Evolutionary conservation across 2,797 vertebrate species (phyloP), one percentile per base, ranked within the genome.

Genomic region (Phrynocephalus forsythii): DNA sequence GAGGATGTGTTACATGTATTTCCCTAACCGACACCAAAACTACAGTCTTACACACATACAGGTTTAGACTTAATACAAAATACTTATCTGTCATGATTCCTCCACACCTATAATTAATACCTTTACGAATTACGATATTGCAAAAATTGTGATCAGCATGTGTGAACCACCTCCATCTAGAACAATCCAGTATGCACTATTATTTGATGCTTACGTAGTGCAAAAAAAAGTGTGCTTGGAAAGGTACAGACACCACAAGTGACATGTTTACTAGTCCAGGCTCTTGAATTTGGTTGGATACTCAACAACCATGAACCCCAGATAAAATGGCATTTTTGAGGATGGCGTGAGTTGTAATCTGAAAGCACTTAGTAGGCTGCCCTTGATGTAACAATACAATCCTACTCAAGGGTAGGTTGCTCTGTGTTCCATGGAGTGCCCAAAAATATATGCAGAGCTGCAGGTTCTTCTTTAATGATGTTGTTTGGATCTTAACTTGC

Each of bases 401-500:
- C 50, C 52, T 63, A 84, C 56, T 76, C 24, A 44, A 18, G 76
- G 20, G 4, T 75, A 67, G n/a, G 9, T n/a, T 33, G 26, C 26
- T n/a, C 26, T 77, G 4, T 85, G 20, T 66, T 77, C 33, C 48
- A 60, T 76, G 28, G 63, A 60, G 66, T 33, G 78, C n/a, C n/a
- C 56, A 77, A 72, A 85, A 67, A 56, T 48, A 15, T 2, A 0
- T 4, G 28, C 4, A 2, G 56, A 3, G n/a, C 56, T 79, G 56
- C 18, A 60, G 18, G 9, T 20, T 33, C n/a, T 44, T 82, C 81
- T 86, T 86, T 18, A 81, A 73, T 48, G 20, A 66, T 50, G 9
- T 73, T 82, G 79, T 28, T 33, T 87, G 69, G 71, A 73, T 75
- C 69, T 87, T 75, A 86, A 80, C 50, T 52, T 72, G 69, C 44